Conservation (phyloP, 2,113 vertebrate species). For the Todiramphus chloris region DNA sequence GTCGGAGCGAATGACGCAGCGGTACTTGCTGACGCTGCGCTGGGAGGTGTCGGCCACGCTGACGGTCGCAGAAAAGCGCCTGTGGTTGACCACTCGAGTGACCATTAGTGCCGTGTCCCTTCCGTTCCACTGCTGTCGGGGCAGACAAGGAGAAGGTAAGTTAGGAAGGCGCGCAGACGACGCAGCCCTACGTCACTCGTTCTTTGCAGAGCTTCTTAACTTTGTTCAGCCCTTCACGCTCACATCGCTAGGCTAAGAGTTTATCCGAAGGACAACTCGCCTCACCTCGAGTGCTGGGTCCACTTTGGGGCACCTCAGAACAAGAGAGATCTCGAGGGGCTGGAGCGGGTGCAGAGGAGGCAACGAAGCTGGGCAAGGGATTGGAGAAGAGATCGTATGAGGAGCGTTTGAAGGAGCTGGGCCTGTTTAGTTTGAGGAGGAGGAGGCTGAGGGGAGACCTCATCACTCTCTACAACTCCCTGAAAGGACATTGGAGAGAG, state of each 20-base stretch:
- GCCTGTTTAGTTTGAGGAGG: too few species aligned
- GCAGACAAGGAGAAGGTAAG: rapidly evolving
- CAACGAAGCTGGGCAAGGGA: too few species aligned
- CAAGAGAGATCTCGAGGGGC: too few species aligned
- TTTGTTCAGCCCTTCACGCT: rapidly evolving
- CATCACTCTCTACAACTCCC: too few species aligned
- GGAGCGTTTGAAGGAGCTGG: too few species aligned
- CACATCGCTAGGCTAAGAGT: rapidly evolving
- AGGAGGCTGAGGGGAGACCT: too few species aligned
- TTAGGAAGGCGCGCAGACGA: rapidly evolving
- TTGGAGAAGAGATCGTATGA: too few species aligned
- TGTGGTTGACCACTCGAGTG: constrained; percentile 94
- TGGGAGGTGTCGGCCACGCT: constrained; percentile 92
- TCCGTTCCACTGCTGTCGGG: constrained; percentile 93
- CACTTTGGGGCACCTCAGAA: too few species aligned
- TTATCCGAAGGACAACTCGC: background rate
- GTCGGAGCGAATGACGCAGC: constrained; percentile 93
- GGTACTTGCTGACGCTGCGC: constrained; percentile 91
- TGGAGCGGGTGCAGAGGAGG: too few species aligned
- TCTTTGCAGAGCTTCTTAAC: background rate
- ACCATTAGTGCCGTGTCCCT: constrained; percentile 94
- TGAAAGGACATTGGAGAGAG: too few species aligned
- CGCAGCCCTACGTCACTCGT: rapidly evolving
- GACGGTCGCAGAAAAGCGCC: constrained; percentile 92
- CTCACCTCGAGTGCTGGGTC: too few species aligned